Evolutionary conservation across 2,113 vertebrate genomes (phyloP).

Genomic region (Hiodon alosoides): DNA sequence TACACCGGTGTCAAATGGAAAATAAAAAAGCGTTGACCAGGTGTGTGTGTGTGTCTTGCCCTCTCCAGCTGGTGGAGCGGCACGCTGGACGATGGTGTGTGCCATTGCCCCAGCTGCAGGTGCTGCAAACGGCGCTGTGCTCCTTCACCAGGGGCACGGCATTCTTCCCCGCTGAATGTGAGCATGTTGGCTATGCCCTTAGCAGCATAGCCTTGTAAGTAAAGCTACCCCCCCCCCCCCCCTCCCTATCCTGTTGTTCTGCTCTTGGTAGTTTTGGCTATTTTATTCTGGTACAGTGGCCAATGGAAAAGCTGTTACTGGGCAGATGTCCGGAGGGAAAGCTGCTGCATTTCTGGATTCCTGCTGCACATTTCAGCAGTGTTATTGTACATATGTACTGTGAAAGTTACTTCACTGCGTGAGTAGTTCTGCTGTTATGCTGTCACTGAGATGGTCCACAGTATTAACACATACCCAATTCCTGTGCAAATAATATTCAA

Average conservation of each 20-base stretch:
- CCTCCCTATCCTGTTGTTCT: background rate
- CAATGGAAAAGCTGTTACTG: too few relatives aligned
- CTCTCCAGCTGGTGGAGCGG: conserved; percentile 79
- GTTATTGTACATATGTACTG: background rate
- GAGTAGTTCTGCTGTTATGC: background rate
- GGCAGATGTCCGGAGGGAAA: too few relatives aligned
- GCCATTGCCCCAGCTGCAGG: conserved; percentile 85
- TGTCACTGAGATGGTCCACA: too few relatives aligned
- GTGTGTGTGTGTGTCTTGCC: background rate
- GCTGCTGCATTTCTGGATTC: too few relatives aligned
- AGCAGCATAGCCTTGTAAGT: conserved; percentile 96
- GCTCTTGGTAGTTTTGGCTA: background rate
- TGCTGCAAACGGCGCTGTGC: conserved; percentile 80
- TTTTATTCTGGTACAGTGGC: background rate
- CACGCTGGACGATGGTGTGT: conserved; percentile 81
- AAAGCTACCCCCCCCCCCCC: too few relatives aligned
- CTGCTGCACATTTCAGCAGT: background rate
- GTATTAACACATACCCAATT: too few relatives aligned
- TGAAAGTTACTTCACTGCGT: background rate
- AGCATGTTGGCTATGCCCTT: conserved; percentile 83
- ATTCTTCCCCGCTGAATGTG: conserved; percentile 80
- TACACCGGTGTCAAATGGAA: background rate
- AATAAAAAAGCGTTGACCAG: conserved; percentile 13
- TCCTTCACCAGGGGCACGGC: conserved; percentile 76
- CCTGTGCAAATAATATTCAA: too few relatives aligned